Percentiles rank a stretch among this genome's conserved stretches.
Evolutionary conservation across 2,888 invertebrate species (phyloP).

Genomic region (Brenthis ino): DNA sequence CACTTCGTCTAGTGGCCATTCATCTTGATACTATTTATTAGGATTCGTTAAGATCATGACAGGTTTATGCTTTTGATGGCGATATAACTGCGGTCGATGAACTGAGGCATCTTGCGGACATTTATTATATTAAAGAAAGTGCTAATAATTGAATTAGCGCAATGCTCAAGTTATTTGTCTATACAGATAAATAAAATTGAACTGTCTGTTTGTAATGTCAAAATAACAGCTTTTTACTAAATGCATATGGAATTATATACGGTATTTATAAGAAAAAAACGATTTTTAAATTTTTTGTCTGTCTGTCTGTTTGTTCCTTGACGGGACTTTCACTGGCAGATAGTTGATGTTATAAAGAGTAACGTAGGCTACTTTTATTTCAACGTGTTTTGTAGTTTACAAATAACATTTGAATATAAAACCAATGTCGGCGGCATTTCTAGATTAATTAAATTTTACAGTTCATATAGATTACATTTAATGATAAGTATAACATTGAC

Average conservation of each 20-base stretch:
- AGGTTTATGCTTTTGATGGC: slow-evolving; percentile 33
- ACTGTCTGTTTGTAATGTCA: too few species aligned
- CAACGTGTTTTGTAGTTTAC: not conserved
- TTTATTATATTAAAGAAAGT: slow-evolving; percentile 16
- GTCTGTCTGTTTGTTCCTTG: too few species aligned
- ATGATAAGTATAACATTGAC: not conserved
- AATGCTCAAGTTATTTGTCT: slow-evolving; percentile 1
- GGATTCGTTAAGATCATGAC: slow-evolving; percentile 38
- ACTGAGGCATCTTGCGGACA: slow-evolving; percentile 19
- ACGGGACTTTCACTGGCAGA: too few species aligned
- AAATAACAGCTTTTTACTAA: too few species aligned
- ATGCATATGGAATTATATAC: too few species aligned
- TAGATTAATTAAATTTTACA: not conserved
- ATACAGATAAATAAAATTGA: too few species aligned
- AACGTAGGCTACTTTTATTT: too few species aligned
- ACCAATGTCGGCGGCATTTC: slow-evolving; percentile 5
- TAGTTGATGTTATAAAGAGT: too few species aligned
- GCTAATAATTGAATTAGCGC: slow-evolving; percentile 12
- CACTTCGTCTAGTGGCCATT: slow-evolving; percentile 27
- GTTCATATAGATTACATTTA: not conserved
- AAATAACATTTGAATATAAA: slow-evolving; percentile 3
- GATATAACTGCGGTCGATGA: slow-evolving; percentile 37
- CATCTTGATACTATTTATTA: slow-evolving; percentile 40
- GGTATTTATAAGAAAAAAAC: too few species aligned
- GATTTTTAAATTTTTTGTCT: too few species aligned